phyloP scores from a whole-genome alignment of 2,888 invertebrate genomes.

The Spodoptera picta region DNA sequence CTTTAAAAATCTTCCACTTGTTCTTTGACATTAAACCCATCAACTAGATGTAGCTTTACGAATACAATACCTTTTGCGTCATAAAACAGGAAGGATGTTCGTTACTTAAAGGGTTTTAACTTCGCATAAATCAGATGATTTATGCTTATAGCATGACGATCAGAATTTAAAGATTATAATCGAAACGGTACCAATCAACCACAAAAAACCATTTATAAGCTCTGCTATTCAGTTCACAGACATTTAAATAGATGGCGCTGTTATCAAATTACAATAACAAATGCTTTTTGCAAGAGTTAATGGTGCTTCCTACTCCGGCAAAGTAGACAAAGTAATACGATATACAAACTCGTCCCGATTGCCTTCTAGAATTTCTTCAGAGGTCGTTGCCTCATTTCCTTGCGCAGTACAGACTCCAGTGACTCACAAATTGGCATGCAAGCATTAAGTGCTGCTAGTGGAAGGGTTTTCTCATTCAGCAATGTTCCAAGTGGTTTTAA shows the following conservation, averaged over 20 bases:
- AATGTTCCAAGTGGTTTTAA: neutral
- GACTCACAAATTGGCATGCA: constrained; percentile 28
- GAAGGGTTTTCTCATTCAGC: neutral
- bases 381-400: constrained; percentile 41
- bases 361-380: constrained; percentile 39
- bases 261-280: constrained; percentile 35
- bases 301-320: constrained; percentile 21
- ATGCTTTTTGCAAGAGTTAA: constrained; percentile 36
- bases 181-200: constrained; percentile 10
- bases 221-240: constrained; percentile 28
- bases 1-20: too few relatives aligned
- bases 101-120: constrained; percentile 6
- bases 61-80: constrained; percentile 1
- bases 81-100: constrained; percentile 33
- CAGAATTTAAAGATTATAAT: constrained; percentile 19
- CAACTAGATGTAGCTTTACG: neutral
- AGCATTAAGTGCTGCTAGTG: constrained; percentile 15
- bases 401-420: constrained; percentile 5
- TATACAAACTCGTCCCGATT: constrained; percentile 34
- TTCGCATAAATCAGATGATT: constrained; percentile 4
- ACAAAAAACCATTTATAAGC: neutral
- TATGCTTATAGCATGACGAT: constrained; percentile 18
- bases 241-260: constrained; percentile 43
- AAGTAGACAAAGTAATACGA: constrained; percentile 45
- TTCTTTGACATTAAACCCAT: neutral